Evolutionary conservation across 1,140 invertebrate species (phyloP), one percentile per base, ranked within the genome.

Genomic region (Neelides sp.): DNA sequence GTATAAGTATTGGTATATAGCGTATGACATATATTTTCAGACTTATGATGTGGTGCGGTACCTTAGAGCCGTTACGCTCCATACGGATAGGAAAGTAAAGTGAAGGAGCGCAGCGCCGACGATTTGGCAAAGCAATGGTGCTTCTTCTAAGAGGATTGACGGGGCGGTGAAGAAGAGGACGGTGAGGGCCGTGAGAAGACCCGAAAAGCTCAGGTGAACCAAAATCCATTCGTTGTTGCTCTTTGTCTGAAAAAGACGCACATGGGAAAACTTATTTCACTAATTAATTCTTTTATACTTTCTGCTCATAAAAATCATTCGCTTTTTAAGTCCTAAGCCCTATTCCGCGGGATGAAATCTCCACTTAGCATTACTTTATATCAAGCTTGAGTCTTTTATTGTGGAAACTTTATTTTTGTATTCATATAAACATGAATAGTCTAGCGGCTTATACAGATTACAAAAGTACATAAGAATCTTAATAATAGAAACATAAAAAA

Each of bases 1-100:
- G 28, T 32, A 13, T 32, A 32, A 13, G 7, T 32, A 8, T 32
- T n/a, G 7, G 7, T n/a, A 32, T n/a, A 32, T 32, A 13, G 7
- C n/a, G 7, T n/a, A 32, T 32, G n/a, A 7, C n/a, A 8, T 32
- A 32, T 32, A 32, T 8, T 8, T 32, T 5, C n/a, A 13, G n/a
- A 32, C n/a, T 8, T 32, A 32, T n/a, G 7, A 32, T 32, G 7
- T 32, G 28, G 7, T 32, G n/a, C 13, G 32, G 49, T 50, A 61
- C 59, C 59, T 61, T 23, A 61, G 48, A 22, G 59, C 59, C 47
- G 52, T 55, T 13, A 61, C 52, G 30, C 52, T 58, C 59, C 59
- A 61, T 7, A 57, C 55, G 12, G 53, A 52, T 1, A 54, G 37
- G 15, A 61, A 44, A 28, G 57, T 55, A 13, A 55, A 39, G 0